Base-by-base conservation (phyloP, 2,797 vertebrate species). In the Chelmon rostratus region DNA sequence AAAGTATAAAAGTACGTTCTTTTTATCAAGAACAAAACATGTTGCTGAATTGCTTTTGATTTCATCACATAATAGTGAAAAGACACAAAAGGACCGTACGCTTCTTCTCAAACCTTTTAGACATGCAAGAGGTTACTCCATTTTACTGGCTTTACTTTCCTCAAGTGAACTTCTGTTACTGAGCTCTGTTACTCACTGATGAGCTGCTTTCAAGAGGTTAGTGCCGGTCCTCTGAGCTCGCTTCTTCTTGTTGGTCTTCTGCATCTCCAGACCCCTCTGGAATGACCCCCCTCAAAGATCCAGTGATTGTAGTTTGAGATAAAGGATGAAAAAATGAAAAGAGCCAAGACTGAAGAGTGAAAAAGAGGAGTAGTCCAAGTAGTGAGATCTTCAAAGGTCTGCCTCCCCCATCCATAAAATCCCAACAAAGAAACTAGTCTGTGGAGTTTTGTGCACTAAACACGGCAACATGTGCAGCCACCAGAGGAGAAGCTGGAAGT, bases 141-240 rank as follows among this genome's bases (percentile, higher is more conserved):
- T 54, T 15, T 16, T 5, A 9, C 2, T 46, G 18, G 23, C 37
- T 53, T 44, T n/a, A 23, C 57, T 35, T 21, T 10, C 15, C 33
- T 40, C 12, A 46, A 49, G 2, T n/a, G 23, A 33, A 33, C 5
- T 8, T 52, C 25, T 65, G 18, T 40, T 28, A 8, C 18, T 25
- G 13, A 18, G 38, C 31, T n/a, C 49, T 28, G 40, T 68, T 80
- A 89, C 90, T 92, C 85, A 90, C 90, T 33, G 66, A 44, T 56
- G 68, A 66, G 88, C 69, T 68, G 78, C 67, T 72, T 87, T 87
- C 12, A 46, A 35, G 58, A 78, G 65, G 38, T 77, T 38, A 4
- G 12, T 8, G 5, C 33, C 47, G 23, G 13, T 76, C 75, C 68
- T 66, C 59, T 65, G 68, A 44, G 12, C 63, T 49, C 1, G 73